Conservation (phyloP, 1,140 invertebrate species). For the Bombus waltoni region DNA sequence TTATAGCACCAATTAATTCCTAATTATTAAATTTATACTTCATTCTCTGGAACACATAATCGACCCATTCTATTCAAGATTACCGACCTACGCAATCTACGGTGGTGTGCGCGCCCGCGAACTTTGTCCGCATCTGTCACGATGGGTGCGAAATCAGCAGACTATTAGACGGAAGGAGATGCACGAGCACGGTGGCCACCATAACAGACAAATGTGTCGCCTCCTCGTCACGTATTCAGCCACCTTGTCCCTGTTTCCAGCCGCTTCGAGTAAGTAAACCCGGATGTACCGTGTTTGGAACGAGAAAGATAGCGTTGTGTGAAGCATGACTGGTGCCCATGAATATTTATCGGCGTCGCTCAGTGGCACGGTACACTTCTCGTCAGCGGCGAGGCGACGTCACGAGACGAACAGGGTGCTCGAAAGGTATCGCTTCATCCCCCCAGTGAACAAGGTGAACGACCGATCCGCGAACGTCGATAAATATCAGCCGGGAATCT, state of each 20-base stretch:
- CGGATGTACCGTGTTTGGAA: neutral
- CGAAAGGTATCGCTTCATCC: slow-evolving; percentile 33
- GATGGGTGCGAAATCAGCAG: slow-evolving; percentile 29
- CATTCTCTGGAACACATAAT: neutral
- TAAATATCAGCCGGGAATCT: neutral
- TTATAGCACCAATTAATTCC: too few relatives aligned
- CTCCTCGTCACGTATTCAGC: slow-evolving; percentile 48
- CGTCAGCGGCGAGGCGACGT: slow-evolving; percentile 31
- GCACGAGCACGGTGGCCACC: slow-evolving; percentile 40
- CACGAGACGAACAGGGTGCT: slow-evolving; percentile 30
- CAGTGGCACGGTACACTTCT: slow-evolving; percentile 53
- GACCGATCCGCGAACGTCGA: slow-evolving; percentile 14
- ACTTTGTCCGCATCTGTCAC: slow-evolving; percentile 12
- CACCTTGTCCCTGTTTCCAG: slow-evolving; percentile 20
- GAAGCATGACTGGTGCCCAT: slow-evolving; percentile 52
- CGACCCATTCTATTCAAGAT: neutral
- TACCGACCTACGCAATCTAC: neutral
- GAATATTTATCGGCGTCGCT: slow-evolving; percentile 69
- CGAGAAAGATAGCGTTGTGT: slow-evolving; percentile 51
- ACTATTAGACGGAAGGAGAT: slow-evolving; percentile 1
- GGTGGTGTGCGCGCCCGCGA: neutral
- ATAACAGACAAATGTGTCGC: slow-evolving; percentile 47
- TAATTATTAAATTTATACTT: too few relatives aligned
- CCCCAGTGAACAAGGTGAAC: slow-evolving; percentile 13
- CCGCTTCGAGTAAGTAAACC: slow-evolving; percentile 54